These are phyloP conservation scores for Taenaris catops DNA, from an alignment of 2,888 invertebrate species.

Conservation along the genomic window DNA sequence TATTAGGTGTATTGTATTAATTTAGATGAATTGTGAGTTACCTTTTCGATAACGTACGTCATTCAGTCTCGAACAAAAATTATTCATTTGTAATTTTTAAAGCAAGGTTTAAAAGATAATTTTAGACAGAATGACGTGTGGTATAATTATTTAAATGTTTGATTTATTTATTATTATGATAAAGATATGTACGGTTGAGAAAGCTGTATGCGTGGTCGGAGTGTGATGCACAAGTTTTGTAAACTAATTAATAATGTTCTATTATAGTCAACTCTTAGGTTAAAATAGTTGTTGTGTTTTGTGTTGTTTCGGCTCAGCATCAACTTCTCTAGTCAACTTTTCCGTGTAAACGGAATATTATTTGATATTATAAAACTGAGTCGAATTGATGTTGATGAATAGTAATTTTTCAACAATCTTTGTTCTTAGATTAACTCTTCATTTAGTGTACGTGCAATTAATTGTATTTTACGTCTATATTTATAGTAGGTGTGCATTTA, in stretches of 20 bases:
- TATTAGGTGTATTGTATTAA: conserved; percentile 55
- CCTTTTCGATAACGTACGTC: conserved; percentile 32
- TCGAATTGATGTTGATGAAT: conserved; percentile 48
- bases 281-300: conserved; percentile 69
- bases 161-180: conserved; percentile 41
- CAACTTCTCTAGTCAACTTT: conserved; percentile 48
- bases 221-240: conserved; percentile 65
- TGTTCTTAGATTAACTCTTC: conserved; percentile 63
- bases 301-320: conserved; percentile 58
- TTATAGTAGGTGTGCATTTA: conserved; percentile 57
- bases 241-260: conserved; percentile 40
- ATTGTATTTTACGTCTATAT: conserved; percentile 62
- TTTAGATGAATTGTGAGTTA: conserved; percentile 69
- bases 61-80: conserved; percentile 8
- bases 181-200: conserved; percentile 36
- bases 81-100: conserved; percentile 2
- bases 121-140: conserved; percentile 13
- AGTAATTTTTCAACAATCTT: conserved; percentile 49
- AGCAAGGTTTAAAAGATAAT: conserved; percentile 2
- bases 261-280: conserved; percentile 54
- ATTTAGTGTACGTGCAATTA: conserved; percentile 73
- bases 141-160: conserved; percentile 30
- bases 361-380: conserved; percentile 34
- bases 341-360: conserved; percentile 29
- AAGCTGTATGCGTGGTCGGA: conserved; percentile 32